Evolutionary conservation across 2,113 vertebrate genomes (phyloP), one percentile per base, ranked within the genome.

Genomic region (Atractosteus spatula): DNA sequence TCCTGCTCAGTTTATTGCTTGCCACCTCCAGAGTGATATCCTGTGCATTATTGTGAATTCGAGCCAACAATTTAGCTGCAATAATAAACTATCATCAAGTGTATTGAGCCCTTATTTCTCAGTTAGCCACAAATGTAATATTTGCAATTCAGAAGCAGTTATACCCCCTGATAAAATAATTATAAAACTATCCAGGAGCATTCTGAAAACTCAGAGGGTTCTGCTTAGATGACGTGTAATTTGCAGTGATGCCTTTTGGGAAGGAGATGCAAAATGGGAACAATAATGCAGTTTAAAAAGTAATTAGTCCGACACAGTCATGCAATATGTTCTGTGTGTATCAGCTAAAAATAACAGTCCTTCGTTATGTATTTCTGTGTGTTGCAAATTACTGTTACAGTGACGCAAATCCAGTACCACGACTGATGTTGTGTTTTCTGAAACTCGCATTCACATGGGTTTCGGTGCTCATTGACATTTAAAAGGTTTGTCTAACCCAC

Each of bases 81-180:
- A 73, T 71, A 83, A 78, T 75, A 70, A 62, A 71, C 42, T 77
- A 66, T 51, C 82, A 83, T 85, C 83, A 69, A 82, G 74, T 76
- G 62, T 65, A 51, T 73, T 71, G 17, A 54, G 41, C 66, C 55
- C 81, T 76, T 68, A 72, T 83, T 62, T 67, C 29, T 74, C 16
- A n/a, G 65, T 83, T 74, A 76, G 47, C 69, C 79, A 79, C 59
- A 51, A 73, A 43, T 16, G 42, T 57, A 67, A 68, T 29, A 72
- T 66, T 81, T 57, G 47, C 55, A 68, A 71, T 67, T 77, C 79
- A 78, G 71, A 45, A 68, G 76, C 80, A 66, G 69, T 63, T 47
- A 4, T 61, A 70, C 47, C 47, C 29, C 47, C 47, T 51, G 47
- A 51, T 51, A 77, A 45, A 74, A n/a, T 0, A 43, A 45, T 74